These are phyloP conservation scores for Uropetala carovei DNA, from an alignment of 2,888 invertebrate species.

Conservation along the genomic window DNA sequence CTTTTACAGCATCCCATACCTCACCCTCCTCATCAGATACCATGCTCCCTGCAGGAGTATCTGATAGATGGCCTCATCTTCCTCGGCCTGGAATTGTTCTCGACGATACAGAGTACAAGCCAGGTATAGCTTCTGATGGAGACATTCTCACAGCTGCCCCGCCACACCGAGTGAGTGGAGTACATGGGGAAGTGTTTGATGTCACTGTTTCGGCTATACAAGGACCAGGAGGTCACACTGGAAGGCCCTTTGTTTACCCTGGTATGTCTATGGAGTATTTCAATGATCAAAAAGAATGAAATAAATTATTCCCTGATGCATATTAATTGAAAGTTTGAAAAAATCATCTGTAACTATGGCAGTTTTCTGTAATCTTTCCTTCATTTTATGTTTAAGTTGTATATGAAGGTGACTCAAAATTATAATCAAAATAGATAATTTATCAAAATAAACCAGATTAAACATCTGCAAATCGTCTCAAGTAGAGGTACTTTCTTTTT, in stretches of 20 bases:
- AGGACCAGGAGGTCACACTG: constrained; percentile 82
- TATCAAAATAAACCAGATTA: too few species aligned
- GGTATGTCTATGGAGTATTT: constrained; percentile 72
- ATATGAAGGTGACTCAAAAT: too few species aligned
- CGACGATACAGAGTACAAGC: constrained; percentile 89
- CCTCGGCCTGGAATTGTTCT: constrained; percentile 91
- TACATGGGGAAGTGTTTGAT: constrained; percentile 85
- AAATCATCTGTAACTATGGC: not conserved
- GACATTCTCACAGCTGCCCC: constrained; percentile 75
- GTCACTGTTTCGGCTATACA: constrained; percentile 93
- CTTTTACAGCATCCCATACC: not conserved
- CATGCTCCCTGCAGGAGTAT: not conserved
- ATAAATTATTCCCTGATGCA: too few species aligned
- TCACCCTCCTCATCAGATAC: not conserved
- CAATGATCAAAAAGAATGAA: not conserved
- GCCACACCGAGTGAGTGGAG: constrained; percentile 78
- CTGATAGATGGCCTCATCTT: constrained; percentile 78
- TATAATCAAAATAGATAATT: too few species aligned
- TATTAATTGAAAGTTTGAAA: not conserved
- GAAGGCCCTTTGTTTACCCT: constrained; percentile 78
- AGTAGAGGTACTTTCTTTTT: too few species aligned
- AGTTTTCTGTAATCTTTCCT: too few species aligned
- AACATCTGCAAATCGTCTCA: too few species aligned
- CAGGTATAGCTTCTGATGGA: constrained; percentile 76
- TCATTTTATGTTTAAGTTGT: too few species aligned